Percentiles rank a stretch among this genome's conserved stretches.
Conservation (phyloP, 1,140 invertebrate genomes). For the Araneus ventricosus region DNA sequence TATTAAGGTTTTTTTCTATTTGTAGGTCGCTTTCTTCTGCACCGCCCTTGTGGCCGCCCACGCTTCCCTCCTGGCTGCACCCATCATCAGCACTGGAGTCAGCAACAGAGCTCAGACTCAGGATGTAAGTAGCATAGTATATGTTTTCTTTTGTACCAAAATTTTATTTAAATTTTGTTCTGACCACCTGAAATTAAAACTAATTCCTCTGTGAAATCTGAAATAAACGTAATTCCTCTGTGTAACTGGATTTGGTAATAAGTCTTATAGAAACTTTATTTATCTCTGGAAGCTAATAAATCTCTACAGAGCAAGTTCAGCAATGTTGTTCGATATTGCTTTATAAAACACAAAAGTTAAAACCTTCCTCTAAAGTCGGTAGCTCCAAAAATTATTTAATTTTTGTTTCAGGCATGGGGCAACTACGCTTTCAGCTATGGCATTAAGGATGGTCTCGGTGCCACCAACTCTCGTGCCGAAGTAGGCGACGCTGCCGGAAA, state of each 20-base stretch:
- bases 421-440: conserved; percentile 77
- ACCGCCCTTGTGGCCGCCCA: background rate
- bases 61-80: background rate
- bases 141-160: background rate
- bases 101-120: conserved; percentile 2
- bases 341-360: too few relatives aligned
- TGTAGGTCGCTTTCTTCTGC: background rate
- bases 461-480: conserved; percentile 76
- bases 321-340: too few relatives aligned
- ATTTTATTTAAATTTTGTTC: too few relatives aligned
- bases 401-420: conserved; percentile 62
- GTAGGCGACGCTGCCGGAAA: conserved; percentile 76
- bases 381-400: background rate
- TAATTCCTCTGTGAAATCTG: too few relatives aligned
- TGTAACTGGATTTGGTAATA: too few relatives aligned
- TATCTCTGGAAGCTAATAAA: too few relatives aligned
- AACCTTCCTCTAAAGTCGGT: too few relatives aligned
- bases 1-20: background rate
- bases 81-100: conserved; percentile 34
- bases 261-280: too few relatives aligned
- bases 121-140: conserved; percentile 16
- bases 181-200: too few relatives aligned
- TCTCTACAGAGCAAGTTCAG: too few relatives aligned
- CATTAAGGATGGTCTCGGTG: conserved; percentile 75
- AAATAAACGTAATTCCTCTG: too few relatives aligned